Evolutionary conservation across 2,797 vertebrate genomes (phyloP).

Genomic region (Nyctalus aviator): DNA sequence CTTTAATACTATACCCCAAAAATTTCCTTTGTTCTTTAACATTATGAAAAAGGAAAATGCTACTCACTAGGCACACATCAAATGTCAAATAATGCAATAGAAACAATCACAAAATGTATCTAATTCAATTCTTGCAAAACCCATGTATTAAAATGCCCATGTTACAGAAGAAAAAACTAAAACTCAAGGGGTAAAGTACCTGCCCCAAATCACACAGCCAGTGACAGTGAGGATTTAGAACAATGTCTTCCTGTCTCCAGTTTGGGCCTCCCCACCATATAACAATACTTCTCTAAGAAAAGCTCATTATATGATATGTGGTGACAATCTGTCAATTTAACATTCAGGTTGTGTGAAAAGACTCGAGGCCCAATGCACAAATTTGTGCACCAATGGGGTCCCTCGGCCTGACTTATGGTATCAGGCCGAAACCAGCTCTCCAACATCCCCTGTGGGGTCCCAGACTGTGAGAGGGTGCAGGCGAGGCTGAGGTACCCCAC

Average conservation of each 20-base stretch:
- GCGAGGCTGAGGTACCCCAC: no score
- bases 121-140: not conserved
- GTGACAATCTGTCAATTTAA: not conserved
- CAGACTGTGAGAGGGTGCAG: no score
- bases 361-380: not conserved
- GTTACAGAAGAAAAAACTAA: not conserved
- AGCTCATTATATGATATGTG: not conserved
- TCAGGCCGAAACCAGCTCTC: no score
- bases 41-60: not conserved
- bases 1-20: constrained; percentile 14
- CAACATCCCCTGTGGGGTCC: no score
- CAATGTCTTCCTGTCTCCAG: not conserved
- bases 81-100: not conserved
- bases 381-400: no score
- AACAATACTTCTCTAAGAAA: not conserved
- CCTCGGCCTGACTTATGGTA: no score
- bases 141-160: not conserved
- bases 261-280: not conserved
- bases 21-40: not conserved
- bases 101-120: not conserved
- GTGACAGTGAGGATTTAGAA: not conserved
- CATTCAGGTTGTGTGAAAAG: constrained; percentile 10
- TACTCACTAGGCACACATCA: not conserved
- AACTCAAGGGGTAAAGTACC: not conserved
- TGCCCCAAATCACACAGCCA: not conserved